Percentiles rank a stretch among this genome's conserved stretches.
phyloP scores from a whole-genome alignment of 2,888 invertebrate species.

The Macrophya annulata region DNA sequence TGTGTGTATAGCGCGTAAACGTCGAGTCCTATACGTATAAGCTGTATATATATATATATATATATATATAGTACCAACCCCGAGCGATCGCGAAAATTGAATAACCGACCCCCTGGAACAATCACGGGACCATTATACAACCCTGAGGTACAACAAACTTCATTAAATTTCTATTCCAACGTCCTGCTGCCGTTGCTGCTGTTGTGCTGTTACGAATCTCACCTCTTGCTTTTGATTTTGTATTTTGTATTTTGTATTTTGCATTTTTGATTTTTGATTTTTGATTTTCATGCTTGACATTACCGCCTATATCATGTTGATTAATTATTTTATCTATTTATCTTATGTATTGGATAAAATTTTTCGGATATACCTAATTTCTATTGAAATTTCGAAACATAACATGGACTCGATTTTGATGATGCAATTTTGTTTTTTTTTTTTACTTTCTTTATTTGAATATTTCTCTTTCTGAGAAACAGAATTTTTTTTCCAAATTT shows the following conservation, averaged over 20 bases:
- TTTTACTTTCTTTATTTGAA: too few relatives aligned
- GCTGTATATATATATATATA: too few relatives aligned
- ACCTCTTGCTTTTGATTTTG: not conserved
- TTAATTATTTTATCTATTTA: too few relatives aligned
- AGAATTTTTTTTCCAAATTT: too few relatives aligned
- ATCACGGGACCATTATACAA: conserved; percentile 54
- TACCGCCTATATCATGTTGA: too few relatives aligned
- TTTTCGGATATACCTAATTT: too few relatives aligned
- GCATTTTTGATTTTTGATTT: not conserved
- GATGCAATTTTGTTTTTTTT: too few relatives aligned
- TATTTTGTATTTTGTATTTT: too few relatives aligned
- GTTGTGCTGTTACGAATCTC: not conserved
- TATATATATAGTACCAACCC: not conserved
- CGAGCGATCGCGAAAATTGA: conserved; percentile 51
- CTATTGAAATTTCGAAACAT: too few relatives aligned
- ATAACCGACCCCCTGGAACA: conserved; percentile 55
- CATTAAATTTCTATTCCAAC: conserved; percentile 76
- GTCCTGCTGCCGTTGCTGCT: conserved; percentile 60
- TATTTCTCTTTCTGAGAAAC: too few relatives aligned
- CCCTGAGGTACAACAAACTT: conserved; percentile 68
- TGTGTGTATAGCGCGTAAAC: not conserved
- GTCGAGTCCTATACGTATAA: not conserved
- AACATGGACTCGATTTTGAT: too few relatives aligned
- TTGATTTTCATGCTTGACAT: not conserved
- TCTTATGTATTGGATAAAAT: too few relatives aligned